A percentile compares a stretch with the other conserved stretches of the same genome.
phyloP scores from a whole-genome alignment of 2,797 vertebrate genomes.

The Alosa sapidissima region DNA sequence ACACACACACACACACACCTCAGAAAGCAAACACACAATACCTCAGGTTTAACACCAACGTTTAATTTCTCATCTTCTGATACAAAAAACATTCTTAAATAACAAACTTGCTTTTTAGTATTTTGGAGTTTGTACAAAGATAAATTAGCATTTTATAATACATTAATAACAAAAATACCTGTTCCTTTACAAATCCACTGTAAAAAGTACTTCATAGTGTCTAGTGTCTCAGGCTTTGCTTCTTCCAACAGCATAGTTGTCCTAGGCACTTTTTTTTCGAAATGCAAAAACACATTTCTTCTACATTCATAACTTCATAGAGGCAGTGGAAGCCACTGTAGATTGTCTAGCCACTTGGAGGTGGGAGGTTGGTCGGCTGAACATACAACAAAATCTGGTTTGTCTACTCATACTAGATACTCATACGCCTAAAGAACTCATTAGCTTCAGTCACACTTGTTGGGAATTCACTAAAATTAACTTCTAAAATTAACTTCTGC shows the following conservation, averaged over 20 bases:
- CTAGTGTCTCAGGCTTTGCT: slow-evolving; percentile 41
- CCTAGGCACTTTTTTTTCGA: slow-evolving; percentile 56
- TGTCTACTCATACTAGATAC: slow-evolving; percentile 9
- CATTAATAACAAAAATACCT: slow-evolving; percentile 80
- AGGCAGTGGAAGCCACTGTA: slow-evolving; percentile 45
- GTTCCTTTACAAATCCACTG: slow-evolving; percentile 66
- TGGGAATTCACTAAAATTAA: neutral
- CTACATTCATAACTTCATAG: slow-evolving; percentile 57
- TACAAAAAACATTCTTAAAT: slow-evolving; percentile 83
- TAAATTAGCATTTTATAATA: slow-evolving; percentile 99
- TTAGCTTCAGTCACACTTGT: slow-evolving; percentile 12
- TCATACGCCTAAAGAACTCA: slow-evolving; percentile 39
- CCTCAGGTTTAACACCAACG: slow-evolving; percentile 64
- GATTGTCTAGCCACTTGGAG: slow-evolving; percentile 36
- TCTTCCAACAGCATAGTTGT: slow-evolving; percentile 45
- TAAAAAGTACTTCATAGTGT: slow-evolving; percentile 52
- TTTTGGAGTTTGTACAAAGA: slow-evolving; percentile 81
- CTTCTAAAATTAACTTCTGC: neutral
- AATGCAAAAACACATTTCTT: slow-evolving; percentile 52
- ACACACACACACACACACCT: neutral
- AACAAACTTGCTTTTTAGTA: slow-evolving; percentile 66
- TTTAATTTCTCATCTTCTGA: slow-evolving; percentile 74
- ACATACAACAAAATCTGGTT: neutral
- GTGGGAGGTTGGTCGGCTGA: slow-evolving; percentile 11
- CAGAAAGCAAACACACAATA: slow-evolving; percentile 6